Percentiles rank a stretch among this genome's conserved stretches.
phyloP scores from a whole-genome alignment of 2,113 vertebrate species.

The Notarius lentiginosus region DNA sequence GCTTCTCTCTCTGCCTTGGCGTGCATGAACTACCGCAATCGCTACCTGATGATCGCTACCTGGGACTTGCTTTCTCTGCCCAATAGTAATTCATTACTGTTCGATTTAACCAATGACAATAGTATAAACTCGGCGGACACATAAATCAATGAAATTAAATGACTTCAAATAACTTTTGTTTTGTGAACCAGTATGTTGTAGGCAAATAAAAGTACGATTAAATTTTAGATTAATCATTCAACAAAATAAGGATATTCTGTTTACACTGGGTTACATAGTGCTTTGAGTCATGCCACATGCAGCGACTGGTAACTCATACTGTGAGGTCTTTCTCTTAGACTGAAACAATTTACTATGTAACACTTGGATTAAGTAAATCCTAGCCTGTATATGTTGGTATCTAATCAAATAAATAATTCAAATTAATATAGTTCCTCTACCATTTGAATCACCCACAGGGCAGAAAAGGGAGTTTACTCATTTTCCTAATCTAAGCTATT shows the following conservation, averaged over 20 bases:
- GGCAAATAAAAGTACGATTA: too few relatives aligned
- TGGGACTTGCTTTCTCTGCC: too few relatives aligned
- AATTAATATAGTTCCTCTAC: conserved; percentile 16
- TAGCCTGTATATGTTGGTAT: background rate
- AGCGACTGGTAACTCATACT: background rate
- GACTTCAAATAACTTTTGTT: too few relatives aligned
- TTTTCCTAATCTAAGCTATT: conserved; percentile 36
- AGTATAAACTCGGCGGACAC: too few relatives aligned
- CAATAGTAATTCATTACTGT: too few relatives aligned
- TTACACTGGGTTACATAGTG: background rate
- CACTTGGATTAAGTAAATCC: conserved; percentile 6
- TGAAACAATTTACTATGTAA: background rate
- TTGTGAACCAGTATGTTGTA: too few relatives aligned
- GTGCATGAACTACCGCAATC: too few relatives aligned
- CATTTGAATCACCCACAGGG: background rate
- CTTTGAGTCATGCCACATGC: background rate
- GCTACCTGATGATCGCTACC: too few relatives aligned
- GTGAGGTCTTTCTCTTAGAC: background rate
- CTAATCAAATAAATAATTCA: background rate
- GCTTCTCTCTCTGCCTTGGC: too few relatives aligned
- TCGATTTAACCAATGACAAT: too few relatives aligned
- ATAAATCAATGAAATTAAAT: too few relatives aligned
- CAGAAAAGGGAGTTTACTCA: background rate
- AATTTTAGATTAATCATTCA: too few relatives aligned
- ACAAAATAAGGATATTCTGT: background rate